These are phyloP conservation scores for Eumerus sabulonum DNA, from an alignment of 2,888 invertebrate genomes.

Conservation along the genomic window DNA sequence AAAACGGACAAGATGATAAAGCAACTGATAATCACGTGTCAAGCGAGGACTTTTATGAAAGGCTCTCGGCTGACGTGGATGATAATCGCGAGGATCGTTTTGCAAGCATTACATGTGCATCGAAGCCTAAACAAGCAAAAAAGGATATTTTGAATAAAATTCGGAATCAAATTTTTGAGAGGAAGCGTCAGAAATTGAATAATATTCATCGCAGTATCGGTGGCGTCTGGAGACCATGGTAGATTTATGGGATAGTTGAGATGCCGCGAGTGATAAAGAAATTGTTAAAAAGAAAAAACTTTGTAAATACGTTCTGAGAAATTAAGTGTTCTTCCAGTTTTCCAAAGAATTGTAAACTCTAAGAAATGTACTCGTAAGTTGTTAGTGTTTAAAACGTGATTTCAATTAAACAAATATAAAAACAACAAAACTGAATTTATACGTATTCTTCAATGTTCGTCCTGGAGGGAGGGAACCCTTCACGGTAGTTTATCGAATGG, in stretches of 20 bases:
- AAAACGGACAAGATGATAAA: slow-evolving; percentile 54
- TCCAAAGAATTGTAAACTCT: slow-evolving; percentile 63
- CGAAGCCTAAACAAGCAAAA: slow-evolving; percentile 69
- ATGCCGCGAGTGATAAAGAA: background rate
- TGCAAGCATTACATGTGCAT: no score
- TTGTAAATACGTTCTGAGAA: slow-evolving; percentile 42
- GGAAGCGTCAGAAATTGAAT: slow-evolving; percentile 74
- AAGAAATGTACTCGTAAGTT: slow-evolving; percentile 53
- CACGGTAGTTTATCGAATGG: no score
- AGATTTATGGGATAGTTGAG: slow-evolving; percentile 28
- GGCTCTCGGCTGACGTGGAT: slow-evolving; percentile 22
- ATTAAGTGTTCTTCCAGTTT: slow-evolving; percentile 61
- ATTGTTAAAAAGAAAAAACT: slow-evolving; percentile 45
- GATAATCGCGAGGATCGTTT: slow-evolving; percentile 21
- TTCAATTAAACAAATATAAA: no score
- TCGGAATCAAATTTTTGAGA: slow-evolving; percentile 76
- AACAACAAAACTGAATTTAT: no score
- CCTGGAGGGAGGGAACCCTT: no score
- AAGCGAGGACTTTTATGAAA: slow-evolving; percentile 39
- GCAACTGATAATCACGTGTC: slow-evolving; percentile 40
- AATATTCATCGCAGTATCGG: slow-evolving; percentile 70
- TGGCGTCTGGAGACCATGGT: slow-evolving; percentile 77
- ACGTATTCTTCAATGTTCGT: no score
- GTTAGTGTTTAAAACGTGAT: background rate
- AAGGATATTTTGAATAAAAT: slow-evolving; percentile 76